Evolutionary conservation across 2,113 vertebrate species (phyloP).

Genomic region (Gobius niger): DNA sequence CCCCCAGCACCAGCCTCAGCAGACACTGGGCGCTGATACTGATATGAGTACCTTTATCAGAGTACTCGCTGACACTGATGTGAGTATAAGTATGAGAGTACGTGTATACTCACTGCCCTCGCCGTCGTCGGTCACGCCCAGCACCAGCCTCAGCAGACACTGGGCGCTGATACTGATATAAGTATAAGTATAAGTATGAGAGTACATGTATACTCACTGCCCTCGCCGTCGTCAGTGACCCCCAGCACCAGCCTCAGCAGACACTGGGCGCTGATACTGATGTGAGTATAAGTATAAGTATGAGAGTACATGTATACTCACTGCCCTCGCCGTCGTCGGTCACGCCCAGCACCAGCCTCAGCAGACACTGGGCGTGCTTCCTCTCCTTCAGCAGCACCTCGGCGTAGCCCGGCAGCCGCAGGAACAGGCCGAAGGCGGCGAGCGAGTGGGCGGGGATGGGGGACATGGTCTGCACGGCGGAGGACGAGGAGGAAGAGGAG

Average conservation of each 20-base stretch:
- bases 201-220: no score
- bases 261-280: conserved; percentile 96
- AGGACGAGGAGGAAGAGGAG: conserved; percentile 62
- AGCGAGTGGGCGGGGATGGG: conserved; percentile 97
- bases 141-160: conserved; percentile 94
- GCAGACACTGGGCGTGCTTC: conserved; percentile 97
- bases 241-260: conserved; percentile 95
- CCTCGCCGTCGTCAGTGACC: conserved; percentile 97
- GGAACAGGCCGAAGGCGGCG: conserved; percentile 96
- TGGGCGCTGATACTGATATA: no score
- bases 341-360: conserved; percentile 95
- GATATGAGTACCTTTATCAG: no score
- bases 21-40: conserved; percentile 97
- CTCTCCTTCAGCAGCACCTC: conserved; percentile 98
- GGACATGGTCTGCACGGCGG: conserved; percentile 92
- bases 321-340: conserved; percentile 99
- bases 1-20: conserved; percentile 94
- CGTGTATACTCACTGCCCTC: conserved; percentile 99
- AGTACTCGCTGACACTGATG: no score
- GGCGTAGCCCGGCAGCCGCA: conserved; percentile 95
- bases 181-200: no score
- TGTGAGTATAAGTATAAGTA: no score
- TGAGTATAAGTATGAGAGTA: no score
- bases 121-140: conserved; percentile 97
- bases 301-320: no score